Evolutionary conservation across 2,888 invertebrate species (phyloP), one percentile per base, ranked within the genome.

Genomic region (Teleogryllus oceanicus): DNA sequence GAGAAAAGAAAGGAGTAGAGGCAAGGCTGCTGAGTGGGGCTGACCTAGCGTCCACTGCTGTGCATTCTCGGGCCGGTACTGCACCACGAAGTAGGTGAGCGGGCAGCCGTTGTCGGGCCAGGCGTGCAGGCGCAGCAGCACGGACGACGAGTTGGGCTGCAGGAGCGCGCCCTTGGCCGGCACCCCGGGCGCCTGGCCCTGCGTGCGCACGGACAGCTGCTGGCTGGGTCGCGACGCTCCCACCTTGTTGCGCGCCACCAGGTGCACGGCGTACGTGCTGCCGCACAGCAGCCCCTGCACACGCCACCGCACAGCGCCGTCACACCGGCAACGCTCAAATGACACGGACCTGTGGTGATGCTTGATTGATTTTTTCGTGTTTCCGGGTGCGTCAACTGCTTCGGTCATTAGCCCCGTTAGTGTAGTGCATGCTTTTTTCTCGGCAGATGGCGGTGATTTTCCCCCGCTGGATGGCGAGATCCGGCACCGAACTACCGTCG

Each of bases 51-150:
- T 92, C 93, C 93, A 93, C 83, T 92, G 92, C 62, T 90, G 89
- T 78, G 92, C 91, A 78, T 89, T 87, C 78, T 90, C 89, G 82
- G 91, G 90, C 79, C 92, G 88, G 85, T 93, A 93, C 85, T 93
- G 92, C 80, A 94, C 87, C 76, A 92, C 91, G 85, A 93, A 93
- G 86, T 91, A 92, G 77, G 91, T 86, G 81, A 94, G 89, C 0
- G 92, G 91, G 83, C 93, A 93, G 18, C 93, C 93, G 83, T 92
- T 92, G 84, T 93, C 92, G 0, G 93, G 93, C 93, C 94, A 94
- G 21, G 91, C 89, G 85, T 92, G 91, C 81, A 94, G 87, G 81
- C 92, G 89, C 20, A 94, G 88, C 24, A 90, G 87, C 49, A 92
- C 89, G 49, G 92, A 91, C 4, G 93, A 92, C 3, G 93, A 92